Base-by-base conservation (phyloP, 2,797 vertebrate genomes). In the Merluccius polli region DNA sequence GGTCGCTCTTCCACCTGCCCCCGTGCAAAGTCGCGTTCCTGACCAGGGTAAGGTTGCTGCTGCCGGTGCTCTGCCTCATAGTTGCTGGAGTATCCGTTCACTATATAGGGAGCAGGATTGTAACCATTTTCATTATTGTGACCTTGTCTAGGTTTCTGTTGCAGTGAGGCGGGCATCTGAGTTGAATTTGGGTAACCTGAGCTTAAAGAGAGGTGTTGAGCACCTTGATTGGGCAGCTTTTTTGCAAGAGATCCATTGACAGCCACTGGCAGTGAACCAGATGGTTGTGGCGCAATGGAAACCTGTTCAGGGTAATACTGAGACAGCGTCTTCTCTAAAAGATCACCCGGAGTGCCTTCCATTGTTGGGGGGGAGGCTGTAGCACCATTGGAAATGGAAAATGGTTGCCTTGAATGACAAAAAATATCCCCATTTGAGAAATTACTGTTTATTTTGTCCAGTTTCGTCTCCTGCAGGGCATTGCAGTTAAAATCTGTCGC, bases 371-470 rank as follows among this genome's bases (percentile, higher is more conserved):
- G 92, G 87, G 94, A 93, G 91, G 94, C 93, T 89, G 88, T 92
- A 97, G 95, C 97, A 96, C 97, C 96, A 87, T 99, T 99, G 86
- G 93, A 86, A 89, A 95, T 94, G 85, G 91, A 93, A 91, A 93
- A 89, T 78, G 95, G 93, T 89, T 93, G 96, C 81, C 91, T 95
- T 79, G 93, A 92, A 85, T 94, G 89, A 87, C 93, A 91, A 80
- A 94, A 94, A 88, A 95, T 82, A 87, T 97, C 95, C 80, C 93
- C 92, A 83, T 96, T 96, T 32, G 91, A 89, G 90, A 94, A 94
- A 89, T 88, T 90, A 88, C 89, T 86, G 69, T 93, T 94, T 90
- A 92, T 93, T 77, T 78, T 93, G 36, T 91, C 91, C 76, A 89
- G 87, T 85, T 93, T 93, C 82, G 92, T 92, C 79, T 95, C 92